Conservation (phyloP, 2,797 vertebrate species). For the Caiman crocodilus region DNA sequence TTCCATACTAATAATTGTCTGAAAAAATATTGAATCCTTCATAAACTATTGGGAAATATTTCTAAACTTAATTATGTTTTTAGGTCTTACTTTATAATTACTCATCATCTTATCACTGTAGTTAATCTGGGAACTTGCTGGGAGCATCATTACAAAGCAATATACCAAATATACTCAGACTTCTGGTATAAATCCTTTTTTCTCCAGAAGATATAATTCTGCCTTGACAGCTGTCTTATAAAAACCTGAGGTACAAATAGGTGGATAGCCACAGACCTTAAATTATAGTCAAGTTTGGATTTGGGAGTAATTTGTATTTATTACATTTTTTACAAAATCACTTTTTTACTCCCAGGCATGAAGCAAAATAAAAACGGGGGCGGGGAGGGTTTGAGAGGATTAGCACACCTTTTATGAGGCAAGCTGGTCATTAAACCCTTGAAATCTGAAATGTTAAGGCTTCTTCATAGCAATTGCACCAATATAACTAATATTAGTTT, state of each 20-base stretch:
- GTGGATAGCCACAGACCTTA: not conserved
- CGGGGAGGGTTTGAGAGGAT: not conserved
- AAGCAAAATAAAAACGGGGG: not conserved
- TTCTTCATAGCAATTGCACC: not conserved
- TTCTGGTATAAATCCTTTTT: conserved; percentile 9
- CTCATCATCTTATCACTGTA: conserved; percentile 37
- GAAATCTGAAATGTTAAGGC: not conserved
- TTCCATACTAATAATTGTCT: conserved; percentile 59
- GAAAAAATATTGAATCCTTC: conserved; percentile 55
- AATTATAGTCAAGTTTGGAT: conserved; percentile 7
- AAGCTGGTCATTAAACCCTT: conserved; percentile 19
- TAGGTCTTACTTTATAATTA: conserved; percentile 36
- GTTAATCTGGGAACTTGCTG: conserved; percentile 5
- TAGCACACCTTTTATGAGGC: not conserved
- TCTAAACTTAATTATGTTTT: conserved; percentile 56
- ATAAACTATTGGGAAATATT: conserved; percentile 38
- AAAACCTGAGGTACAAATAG: not conserved
- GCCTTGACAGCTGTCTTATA: not conserved
- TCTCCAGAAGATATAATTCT: not conserved
- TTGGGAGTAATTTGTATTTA: conserved; percentile 6
- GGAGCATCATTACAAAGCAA: not conserved
- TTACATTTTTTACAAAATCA: not conserved
- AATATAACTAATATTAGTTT: not conserved
- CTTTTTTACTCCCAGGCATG: conserved; percentile 3
- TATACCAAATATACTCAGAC: not conserved